Evolutionary conservation across 2,113 vertebrate species (phyloP).

Genomic region (Ageneiosus marmoratus): DNA sequence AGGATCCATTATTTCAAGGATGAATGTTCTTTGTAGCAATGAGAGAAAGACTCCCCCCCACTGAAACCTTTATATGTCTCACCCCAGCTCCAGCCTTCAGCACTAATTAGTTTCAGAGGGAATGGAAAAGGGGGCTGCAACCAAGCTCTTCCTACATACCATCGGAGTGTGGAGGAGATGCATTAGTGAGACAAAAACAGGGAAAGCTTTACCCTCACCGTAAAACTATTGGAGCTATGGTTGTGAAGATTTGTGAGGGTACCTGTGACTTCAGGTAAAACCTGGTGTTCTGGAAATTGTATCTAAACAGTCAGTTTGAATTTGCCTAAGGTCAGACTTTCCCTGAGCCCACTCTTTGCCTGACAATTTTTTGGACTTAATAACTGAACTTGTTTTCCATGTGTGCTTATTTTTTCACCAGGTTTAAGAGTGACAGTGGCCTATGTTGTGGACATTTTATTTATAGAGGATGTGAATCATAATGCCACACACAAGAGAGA

Average conservation of each 20-base stretch:
- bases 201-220: constrained; percentile 50
- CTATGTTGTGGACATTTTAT: constrained; percentile 5
- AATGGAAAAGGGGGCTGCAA: constrained; percentile 65
- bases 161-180: constrained; percentile 62
- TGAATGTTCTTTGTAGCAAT: constrained; percentile 46
- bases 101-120: constrained; percentile 83
- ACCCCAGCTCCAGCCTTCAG: constrained; percentile 68
- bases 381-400: not conserved
- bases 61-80: constrained; percentile 42
- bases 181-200: constrained; percentile 67
- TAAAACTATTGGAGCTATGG: constrained; percentile 36
- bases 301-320: constrained; percentile 28
- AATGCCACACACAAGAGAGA: not conserved
- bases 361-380: not conserved
- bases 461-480: constrained; percentile 19
- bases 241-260: constrained; percentile 14
- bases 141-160: constrained; percentile 67
- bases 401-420: not conserved
- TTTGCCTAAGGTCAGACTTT: constrained; percentile 20
- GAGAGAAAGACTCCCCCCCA: constrained; percentile 8
- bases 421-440: not conserved
- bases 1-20: constrained; percentile 48
- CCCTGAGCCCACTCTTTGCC: not conserved
- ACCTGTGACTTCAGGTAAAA: not conserved
- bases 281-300: constrained; percentile 1